phyloP scores from a whole-genome alignment of 2,797 vertebrate genomes.

The Podarcis siculus region DNA sequence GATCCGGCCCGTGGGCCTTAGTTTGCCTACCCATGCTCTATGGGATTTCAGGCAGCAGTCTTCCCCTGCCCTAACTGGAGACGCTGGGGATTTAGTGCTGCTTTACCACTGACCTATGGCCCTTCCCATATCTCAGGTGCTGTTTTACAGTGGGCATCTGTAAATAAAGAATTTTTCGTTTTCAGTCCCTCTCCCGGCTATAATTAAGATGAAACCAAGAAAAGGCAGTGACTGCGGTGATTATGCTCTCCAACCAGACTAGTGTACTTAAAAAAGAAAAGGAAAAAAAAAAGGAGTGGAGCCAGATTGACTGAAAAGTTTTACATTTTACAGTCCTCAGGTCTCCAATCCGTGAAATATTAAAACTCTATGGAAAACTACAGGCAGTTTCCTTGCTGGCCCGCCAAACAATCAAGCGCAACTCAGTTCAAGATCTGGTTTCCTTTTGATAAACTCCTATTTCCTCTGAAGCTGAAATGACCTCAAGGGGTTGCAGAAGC shows the following conservation, averaged over 20 bases:
- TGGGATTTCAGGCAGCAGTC: not conserved
- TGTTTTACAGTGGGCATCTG: not conserved
- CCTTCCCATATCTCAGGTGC: not conserved
- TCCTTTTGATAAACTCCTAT: not conserved
- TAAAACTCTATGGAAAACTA: not conserved
- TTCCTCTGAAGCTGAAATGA: constrained; percentile 12
- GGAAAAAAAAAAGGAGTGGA: not conserved
- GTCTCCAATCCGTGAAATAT: not conserved
- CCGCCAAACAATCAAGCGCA: not conserved
- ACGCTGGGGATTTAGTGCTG: not conserved
- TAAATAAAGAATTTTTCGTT: not conserved
- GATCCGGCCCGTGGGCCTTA: no score
- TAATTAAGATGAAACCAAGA: not conserved
- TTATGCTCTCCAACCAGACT: not conserved
- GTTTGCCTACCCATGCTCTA: no score
- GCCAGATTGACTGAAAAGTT: not conserved
- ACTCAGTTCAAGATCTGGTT: not conserved
- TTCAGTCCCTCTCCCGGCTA: not conserved
- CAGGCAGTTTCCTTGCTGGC: not conserved
- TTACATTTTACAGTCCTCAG: not conserved
- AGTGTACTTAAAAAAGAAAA: not conserved
- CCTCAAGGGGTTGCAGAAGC: constrained; percentile 13
- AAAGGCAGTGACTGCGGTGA: not conserved
- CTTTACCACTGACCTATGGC: not conserved
- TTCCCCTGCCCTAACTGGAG: not conserved